phyloP scores from a whole-genome alignment of 1,140 invertebrate genomes.

The Metopolophium dirhodum region DNA sequence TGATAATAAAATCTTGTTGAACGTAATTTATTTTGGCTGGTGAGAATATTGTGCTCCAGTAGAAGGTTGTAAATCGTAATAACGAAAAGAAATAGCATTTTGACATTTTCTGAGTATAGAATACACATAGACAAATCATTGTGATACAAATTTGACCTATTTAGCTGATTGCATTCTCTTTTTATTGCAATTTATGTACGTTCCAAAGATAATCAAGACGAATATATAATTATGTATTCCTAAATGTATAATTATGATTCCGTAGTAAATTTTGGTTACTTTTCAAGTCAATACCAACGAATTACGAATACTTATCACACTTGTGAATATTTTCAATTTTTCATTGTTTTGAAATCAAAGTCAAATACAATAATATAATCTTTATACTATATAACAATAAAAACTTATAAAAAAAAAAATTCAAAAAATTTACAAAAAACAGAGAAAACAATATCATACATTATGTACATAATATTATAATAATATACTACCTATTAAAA shows the following conservation, averaged over 20 bases:
- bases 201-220: not conserved
- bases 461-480: too few relatives aligned
- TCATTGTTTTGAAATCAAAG: too few relatives aligned
- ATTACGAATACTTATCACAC: not conserved
- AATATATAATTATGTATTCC: not conserved
- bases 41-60: not conserved
- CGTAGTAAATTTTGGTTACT: not conserved
- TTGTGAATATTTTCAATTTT: not conserved
- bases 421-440: too few relatives aligned
- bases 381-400: too few relatives aligned
- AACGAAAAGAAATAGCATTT: not conserved
- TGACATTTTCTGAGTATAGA: not conserved
- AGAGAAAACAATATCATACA: too few relatives aligned
- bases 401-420: too few relatives aligned
- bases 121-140: not conserved
- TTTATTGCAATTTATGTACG: not conserved
- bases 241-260: not conserved
- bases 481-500: too few relatives aligned
- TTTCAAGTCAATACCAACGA: not conserved
- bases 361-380: too few relatives aligned
- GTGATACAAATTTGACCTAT: not conserved
- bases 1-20: not conserved
- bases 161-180: not conserved
- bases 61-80: not conserved
- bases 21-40: not conserved